Conservation (phyloP, 2,888 invertebrate species). For the Conus canariensis region DNA sequence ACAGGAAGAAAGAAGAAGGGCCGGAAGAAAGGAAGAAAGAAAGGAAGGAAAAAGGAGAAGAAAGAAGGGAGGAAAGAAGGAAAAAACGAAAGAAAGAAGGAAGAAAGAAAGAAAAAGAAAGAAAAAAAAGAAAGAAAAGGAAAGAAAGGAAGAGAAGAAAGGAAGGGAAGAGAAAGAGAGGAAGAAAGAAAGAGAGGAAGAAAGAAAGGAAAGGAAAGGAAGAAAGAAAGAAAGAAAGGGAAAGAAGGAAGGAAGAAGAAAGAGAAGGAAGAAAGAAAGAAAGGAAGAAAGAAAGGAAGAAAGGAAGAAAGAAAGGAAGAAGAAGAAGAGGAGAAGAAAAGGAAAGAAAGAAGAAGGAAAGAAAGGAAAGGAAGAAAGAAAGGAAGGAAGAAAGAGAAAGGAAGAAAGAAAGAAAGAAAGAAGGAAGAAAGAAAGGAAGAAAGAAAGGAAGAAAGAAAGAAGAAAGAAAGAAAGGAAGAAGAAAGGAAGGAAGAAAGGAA, state of each 20-base stretch:
- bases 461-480: not conserved
- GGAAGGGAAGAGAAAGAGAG: not conserved
- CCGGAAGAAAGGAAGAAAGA: too few species aligned
- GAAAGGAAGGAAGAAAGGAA: not conserved
- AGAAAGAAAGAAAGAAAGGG: too few species aligned
- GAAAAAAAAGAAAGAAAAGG: too few species aligned
- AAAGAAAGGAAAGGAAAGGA: not conserved
- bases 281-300: not conserved
- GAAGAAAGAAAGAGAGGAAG: not conserved
- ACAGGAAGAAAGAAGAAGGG: too few species aligned
- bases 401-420: not conserved
- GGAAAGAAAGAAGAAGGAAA: not conserved
- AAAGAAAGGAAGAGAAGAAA: too few species aligned
- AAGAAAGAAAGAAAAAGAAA: too few species aligned
- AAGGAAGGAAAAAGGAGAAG: too few species aligned
- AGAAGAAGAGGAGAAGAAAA: not conserved
- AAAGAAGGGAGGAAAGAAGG: too few species aligned
- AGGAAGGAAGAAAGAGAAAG: not conserved
- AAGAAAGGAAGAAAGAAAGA: not conserved
- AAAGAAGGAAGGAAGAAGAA: too few species aligned
- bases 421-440: not conserved
- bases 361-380: not conserved
- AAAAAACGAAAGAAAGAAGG: too few species aligned
- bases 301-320: not conserved
- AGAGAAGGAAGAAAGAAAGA: too few species aligned